Conservation (phyloP, 2,888 invertebrate genomes). For the Noctua janthe region DNA sequence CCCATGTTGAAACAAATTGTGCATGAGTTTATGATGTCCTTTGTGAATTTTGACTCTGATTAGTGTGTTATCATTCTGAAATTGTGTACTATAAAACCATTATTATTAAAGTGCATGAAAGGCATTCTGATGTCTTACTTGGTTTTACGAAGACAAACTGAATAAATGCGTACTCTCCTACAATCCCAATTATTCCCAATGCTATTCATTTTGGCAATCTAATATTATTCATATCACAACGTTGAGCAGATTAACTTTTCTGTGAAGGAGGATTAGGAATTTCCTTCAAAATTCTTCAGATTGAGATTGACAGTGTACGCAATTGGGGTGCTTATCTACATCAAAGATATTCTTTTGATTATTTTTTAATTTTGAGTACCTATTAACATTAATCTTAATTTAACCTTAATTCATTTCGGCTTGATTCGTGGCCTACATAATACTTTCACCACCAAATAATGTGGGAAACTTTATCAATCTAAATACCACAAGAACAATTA, state of each 20-base stretch:
- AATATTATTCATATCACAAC: neutral
- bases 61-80: neutral
- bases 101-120: no score
- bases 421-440: neutral
- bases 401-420: neutral
- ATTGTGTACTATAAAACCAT: neutral
- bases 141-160: neutral
- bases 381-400: neutral
- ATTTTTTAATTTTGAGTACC: neutral
- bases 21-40: neutral
- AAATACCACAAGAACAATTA: slow-evolving; percentile 18
- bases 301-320: neutral
- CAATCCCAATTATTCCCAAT: neutral
- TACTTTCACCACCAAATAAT: neutral
- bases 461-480: neutral
- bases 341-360: neutral
- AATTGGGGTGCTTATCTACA: neutral
- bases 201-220: neutral
- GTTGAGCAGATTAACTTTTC: neutral
- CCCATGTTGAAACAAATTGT: neutral
- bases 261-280: neutral
- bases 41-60: neutral
- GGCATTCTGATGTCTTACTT: neutral
- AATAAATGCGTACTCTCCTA: neutral
- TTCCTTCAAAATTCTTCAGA: neutral